Base-by-base conservation (phyloP, 2,888 invertebrate species). In the Synanthedon formicaeformis region DNA sequence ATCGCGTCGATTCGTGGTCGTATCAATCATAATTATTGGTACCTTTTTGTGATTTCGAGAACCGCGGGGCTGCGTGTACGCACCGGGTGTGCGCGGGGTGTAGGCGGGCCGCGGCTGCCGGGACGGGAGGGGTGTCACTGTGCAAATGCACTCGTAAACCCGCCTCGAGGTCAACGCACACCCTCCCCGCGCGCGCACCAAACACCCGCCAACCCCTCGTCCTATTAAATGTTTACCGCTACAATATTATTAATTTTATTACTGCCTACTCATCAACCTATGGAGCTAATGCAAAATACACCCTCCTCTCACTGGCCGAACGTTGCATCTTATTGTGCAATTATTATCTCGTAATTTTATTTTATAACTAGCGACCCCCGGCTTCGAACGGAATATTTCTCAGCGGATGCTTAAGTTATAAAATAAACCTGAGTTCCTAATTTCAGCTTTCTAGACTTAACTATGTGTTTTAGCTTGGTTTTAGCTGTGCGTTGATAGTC, bases 131-230 rank as follows among this genome's bases (percentile, higher is more conserved):
- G 80, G 78, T 83, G 82, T 83, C 84, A 82, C 84, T 82, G 82
- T 78, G 84, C 83, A 83, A 84, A 83, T 82, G 84, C 84, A 83
- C 80, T 84, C 83, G 79, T 82, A 81, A 84, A 83, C 78, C 76
- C 71, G 73, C 69, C 68, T 66, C 73, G 81, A 71, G 81, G 82
- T 82, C 82, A 81, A 75, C 78, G 81, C 75, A 53, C 69, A 78
- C 75, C 76, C 74, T 72, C 60, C 69, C 61, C 71, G 69, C 65
- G 71, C 56, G 66, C 50, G 57, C 54, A 55, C 49, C 60, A 52
- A 55, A 53, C 53, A 57, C 51, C 53, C 64, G 56, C 56, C 58
- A 61, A 34, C 34, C 63, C 64, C 71, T 73, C 62, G 71, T 55
- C 61, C 58, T 65, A 69, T 75, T 75, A 50, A 27, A 50, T 34